Percentiles rank a stretch among this genome's conserved stretches.
Conservation (phyloP, 2,888 invertebrate species). For the Scaptomyza tumidula region DNA sequence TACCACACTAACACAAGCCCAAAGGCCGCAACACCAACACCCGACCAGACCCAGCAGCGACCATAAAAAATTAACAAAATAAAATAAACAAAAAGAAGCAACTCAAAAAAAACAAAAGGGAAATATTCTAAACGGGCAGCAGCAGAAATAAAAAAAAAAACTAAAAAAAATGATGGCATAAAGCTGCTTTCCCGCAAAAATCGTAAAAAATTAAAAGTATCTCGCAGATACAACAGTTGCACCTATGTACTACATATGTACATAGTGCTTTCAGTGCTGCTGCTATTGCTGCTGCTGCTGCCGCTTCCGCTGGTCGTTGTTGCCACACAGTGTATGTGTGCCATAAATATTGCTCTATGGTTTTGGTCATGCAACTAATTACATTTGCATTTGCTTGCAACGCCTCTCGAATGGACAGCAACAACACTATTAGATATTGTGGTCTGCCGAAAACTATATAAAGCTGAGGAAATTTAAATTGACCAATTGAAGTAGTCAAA, state of each 20-base stretch:
- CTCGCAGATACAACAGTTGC: slow-evolving; percentile 69
- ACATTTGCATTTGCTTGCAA: slow-evolving; percentile 68
- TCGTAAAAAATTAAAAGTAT: slow-evolving; percentile 79
- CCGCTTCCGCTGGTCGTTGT: neutral
- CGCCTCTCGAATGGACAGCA: slow-evolving; percentile 1
- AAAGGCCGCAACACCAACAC: slow-evolving; percentile 53
- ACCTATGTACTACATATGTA: slow-evolving; percentile 14
- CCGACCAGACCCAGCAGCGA: slow-evolving; percentile 43
- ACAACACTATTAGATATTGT: neutral
- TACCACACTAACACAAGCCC: slow-evolving; percentile 26
- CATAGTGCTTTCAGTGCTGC: slow-evolving; percentile 39
- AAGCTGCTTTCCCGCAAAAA: slow-evolving; percentile 63
- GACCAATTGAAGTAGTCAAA: neutral
- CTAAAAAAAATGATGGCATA: slow-evolving; percentile 50
- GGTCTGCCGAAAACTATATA: neutral
- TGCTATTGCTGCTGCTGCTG: neutral
- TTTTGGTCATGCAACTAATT: slow-evolving; percentile 77
- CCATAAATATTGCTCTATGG: slow-evolving; percentile 79
- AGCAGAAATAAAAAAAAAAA: slow-evolving; percentile 35
- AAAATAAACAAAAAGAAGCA: slow-evolving; percentile 52
- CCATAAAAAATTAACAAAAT: slow-evolving; percentile 77
- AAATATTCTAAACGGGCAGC: slow-evolving; percentile 70
- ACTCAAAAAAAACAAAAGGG: slow-evolving; percentile 6
- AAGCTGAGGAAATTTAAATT: neutral
- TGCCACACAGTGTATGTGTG: slow-evolving; percentile 57